phyloP scores from a whole-genome alignment of 2,113 vertebrate species.

The Burhinus bistriatus region DNA sequence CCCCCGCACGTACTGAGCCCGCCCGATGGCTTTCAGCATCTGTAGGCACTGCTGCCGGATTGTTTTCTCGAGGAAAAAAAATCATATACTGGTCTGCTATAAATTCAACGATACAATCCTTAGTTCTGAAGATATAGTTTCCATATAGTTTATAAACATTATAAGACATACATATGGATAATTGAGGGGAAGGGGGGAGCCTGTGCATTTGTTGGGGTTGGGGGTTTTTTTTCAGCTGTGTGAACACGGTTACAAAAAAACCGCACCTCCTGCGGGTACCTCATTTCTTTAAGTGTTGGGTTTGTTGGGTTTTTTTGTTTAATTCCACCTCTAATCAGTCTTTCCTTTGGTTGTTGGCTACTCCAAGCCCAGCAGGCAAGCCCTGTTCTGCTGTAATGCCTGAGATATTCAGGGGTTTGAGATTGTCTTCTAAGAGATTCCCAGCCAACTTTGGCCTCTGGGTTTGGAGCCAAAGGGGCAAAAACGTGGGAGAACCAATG shows the following conservation, averaged over 20 bases:
- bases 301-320: constrained; percentile 2
- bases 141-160: constrained; percentile 89
- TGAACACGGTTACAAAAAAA: constrained; percentile 75
- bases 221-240: constrained; percentile 18
- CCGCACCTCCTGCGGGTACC: constrained; percentile 65
- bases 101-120: constrained; percentile 72
- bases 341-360: constrained; percentile 79
- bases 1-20: neutral
- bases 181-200: constrained; percentile 28
- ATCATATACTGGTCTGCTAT: constrained; percentile 65
- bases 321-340: constrained; percentile 63
- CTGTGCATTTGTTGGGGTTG: constrained; percentile 64
- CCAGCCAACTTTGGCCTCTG: constrained; percentile 56
- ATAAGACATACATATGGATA: constrained; percentile 73
- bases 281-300: constrained; percentile 38
- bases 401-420: constrained; percentile 73
- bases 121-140: constrained; percentile 90
- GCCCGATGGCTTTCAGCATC: constrained; percentile 41
- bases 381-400: constrained; percentile 72
- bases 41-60: constrained; percentile 50
- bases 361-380: constrained; percentile 68
- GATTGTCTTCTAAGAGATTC: constrained; percentile 62
- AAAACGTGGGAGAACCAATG: constrained; percentile 43
- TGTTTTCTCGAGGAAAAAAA: constrained; percentile 51
- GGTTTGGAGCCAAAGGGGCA: constrained; percentile 58